These are phyloP conservation scores for Catocala sponsa DNA, from an alignment of 2,888 invertebrate species.

Conservation along the genomic window DNA sequence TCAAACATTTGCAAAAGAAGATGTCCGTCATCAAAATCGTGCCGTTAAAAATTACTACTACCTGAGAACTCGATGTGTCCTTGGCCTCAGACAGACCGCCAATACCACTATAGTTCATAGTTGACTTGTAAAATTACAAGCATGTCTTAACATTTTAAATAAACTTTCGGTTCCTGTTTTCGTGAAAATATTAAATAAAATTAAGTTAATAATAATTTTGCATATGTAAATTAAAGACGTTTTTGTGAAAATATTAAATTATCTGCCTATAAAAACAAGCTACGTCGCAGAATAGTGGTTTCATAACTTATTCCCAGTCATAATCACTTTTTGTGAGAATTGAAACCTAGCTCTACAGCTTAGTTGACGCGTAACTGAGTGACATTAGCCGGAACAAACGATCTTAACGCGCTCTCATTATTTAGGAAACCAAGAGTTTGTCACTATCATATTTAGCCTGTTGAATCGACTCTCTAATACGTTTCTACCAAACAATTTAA, in stretches of 20 bases:
- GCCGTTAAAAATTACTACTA: slow-evolving; percentile 39
- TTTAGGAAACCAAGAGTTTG: slow-evolving; percentile 9
- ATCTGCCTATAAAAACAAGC: neutral
- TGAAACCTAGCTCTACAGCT: neutral
- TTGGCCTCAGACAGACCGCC: slow-evolving; percentile 33
- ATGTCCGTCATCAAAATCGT: slow-evolving; percentile 32
- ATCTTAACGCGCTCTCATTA: slow-evolving; percentile 9
- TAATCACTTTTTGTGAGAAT: neutral
- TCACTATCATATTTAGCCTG: neutral
- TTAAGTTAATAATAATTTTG: no score
- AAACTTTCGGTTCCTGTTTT: slow-evolving; percentile 12
- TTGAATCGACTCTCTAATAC: slow-evolving; percentile 22
- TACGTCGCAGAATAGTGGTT: slow-evolving; percentile 2
- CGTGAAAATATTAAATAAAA: no score
- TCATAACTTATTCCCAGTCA: slow-evolving; percentile 3
- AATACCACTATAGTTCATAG: slow-evolving; percentile 39
- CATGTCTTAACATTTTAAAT: slow-evolving; percentile 25
- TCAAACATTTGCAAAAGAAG: slow-evolving; percentile 24
- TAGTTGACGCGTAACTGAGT: slow-evolving; percentile 3
- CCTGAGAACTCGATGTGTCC: slow-evolving; percentile 43
- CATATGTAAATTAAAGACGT: no score
- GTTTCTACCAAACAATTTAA: slow-evolving; percentile 50
- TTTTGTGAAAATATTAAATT: neutral
- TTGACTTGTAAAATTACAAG: slow-evolving; percentile 18
- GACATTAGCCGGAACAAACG: slow-evolving; percentile 12